Conservation (phyloP, 2,888 invertebrate species). For the Notodonta dromedarius region DNA sequence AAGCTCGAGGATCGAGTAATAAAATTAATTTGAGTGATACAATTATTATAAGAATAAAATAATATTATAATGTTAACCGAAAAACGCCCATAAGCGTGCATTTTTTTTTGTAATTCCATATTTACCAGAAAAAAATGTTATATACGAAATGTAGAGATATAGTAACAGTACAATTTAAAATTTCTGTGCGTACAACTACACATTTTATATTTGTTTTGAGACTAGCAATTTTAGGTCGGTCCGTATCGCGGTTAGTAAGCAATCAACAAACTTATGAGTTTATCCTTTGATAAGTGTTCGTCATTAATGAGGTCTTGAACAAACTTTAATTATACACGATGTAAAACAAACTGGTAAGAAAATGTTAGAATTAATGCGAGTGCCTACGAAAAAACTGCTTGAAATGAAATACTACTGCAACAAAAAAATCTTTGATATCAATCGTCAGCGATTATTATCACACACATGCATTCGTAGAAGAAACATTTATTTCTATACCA, state of each 20-base stretch:
- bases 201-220: constrained; percentile 58
- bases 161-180: constrained; percentile 15
- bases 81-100: constrained; percentile 38
- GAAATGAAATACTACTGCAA: constrained; percentile 64
- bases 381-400: constrained; percentile 46
- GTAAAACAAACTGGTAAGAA: constrained; percentile 26
- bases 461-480: constrained; percentile 46
- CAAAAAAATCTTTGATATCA: constrained; percentile 50
- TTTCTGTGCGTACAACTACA: constrained; percentile 9
- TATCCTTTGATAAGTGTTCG: constrained; percentile 11
- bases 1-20: not conserved
- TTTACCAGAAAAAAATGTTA: constrained; percentile 22
- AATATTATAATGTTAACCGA: constrained; percentile 16
- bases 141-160: constrained; percentile 21
- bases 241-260: constrained; percentile 46
- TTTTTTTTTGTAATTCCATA: constrained; percentile 16
- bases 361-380: constrained; percentile 37
- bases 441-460: constrained; percentile 44
- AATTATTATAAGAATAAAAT: constrained; percentile 17
- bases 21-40: constrained; percentile 15
- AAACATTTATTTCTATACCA: constrained; percentile 19
- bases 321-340: constrained; percentile 21
- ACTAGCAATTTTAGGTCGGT: constrained; percentile 78
- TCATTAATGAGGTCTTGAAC: constrained; percentile 15
- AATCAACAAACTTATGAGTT: constrained; percentile 17